phyloP scores from a whole-genome alignment of 30 jellyfish, hydroid and myxozoan species.

The Aurelia aurita complex sp. Pacific region DNA sequence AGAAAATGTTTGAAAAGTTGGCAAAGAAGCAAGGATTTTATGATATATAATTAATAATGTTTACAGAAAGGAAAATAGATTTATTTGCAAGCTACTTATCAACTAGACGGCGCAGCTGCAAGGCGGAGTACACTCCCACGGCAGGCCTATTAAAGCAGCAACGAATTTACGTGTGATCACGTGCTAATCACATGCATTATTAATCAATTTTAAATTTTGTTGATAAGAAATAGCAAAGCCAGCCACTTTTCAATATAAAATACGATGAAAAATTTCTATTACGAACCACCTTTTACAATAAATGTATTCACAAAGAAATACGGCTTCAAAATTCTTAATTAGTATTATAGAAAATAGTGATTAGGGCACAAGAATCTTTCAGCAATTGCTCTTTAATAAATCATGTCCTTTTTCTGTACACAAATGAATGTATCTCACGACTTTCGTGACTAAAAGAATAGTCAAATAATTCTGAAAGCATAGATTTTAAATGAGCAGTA shows the following conservation, averaged over 20 bases:
- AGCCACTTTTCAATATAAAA: constrained; percentile 6
- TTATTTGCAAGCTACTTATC: constrained; percentile 42
- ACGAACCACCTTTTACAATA: no score
- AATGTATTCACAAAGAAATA: no score
- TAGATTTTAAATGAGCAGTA: no score
- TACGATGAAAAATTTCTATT: constrained; percentile 5
- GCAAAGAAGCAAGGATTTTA: constrained; percentile 12
- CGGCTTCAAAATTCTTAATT: no score
- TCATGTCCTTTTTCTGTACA: no score
- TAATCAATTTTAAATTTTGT: constrained; percentile 30
- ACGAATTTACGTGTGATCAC: constrained; percentile 19
- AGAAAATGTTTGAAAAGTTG: neutral
- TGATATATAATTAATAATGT: constrained; percentile 53
- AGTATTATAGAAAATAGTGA: no score
- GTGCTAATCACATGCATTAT: constrained; percentile 36
- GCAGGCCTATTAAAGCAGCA: constrained; percentile 1
- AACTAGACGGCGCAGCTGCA: constrained; percentile 54
- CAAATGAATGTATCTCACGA: no score
- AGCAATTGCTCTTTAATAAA: no score
- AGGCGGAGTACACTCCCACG: constrained; percentile 33
- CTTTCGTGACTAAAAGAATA: no score
- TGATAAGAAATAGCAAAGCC: constrained; percentile 19
- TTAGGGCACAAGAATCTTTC: no score
- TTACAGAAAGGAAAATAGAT: constrained; percentile 42
- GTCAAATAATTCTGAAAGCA: no score